Percentiles rank a stretch among this genome's conserved stretches.
These are phyloP conservation scores for Flexamia atlantica DNA, from an alignment of 2,888 invertebrate species.

Conservation along the genomic window DNA sequence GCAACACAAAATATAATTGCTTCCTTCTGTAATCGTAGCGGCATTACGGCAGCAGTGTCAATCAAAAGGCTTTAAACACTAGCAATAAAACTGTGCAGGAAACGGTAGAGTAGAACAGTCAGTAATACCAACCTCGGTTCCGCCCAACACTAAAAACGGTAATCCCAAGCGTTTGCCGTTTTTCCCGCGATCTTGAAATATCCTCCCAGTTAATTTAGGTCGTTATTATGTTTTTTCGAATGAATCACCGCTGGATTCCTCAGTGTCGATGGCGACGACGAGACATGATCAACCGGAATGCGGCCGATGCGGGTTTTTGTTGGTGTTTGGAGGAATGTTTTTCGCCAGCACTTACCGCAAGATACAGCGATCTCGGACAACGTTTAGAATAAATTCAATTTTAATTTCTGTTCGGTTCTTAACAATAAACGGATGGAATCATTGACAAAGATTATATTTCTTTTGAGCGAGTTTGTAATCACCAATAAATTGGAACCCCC, in stretches of 20 bases:
- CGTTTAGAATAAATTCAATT: not conserved
- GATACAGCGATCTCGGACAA: not conserved
- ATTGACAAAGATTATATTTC: no score
- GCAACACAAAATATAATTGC: not conserved
- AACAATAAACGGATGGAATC: not conserved
- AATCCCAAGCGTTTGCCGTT: not conserved
- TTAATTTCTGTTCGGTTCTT: not conserved
- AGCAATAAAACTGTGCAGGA: constrained; percentile 23
- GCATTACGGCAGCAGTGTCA: not conserved
- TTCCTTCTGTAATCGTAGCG: not conserved
- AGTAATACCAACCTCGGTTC: constrained; percentile 8
- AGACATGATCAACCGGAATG: constrained; percentile 30
- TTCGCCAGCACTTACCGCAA: not conserved
- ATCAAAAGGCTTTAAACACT: not conserved
- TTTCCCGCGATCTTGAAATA: constrained; percentile 5
- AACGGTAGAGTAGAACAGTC: not conserved
- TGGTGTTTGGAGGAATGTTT: constrained; percentile 3
- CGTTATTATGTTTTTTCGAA: constrained; percentile 47
- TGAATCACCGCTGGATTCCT: constrained; percentile 29
- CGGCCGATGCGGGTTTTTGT: constrained; percentile 47
- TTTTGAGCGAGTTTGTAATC: no score
- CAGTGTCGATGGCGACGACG: constrained; percentile 12
- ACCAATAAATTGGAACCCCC: no score
- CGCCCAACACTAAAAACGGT: not conserved
- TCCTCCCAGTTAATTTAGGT: constrained; percentile 37